A percentile compares a stretch with the other conserved stretches of the same genome.
These are phyloP conservation scores for Poecilobothrus nobilitatus DNA, from an alignment of 2,888 invertebrate genomes.

Conservation along the genomic window DNA sequence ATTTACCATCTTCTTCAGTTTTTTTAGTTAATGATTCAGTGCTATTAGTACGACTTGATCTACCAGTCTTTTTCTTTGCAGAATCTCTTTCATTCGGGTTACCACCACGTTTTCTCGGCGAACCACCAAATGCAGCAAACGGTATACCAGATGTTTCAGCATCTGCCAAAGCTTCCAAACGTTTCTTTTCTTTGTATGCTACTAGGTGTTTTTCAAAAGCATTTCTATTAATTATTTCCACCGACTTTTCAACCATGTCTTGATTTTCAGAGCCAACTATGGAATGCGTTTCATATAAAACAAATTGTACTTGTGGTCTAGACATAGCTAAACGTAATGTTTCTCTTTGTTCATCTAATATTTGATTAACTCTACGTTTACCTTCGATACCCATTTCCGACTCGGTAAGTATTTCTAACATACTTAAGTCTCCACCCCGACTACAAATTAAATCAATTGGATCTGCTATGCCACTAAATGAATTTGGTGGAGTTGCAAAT, in stretches of 20 bases:
- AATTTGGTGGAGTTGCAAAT: slow-evolving; percentile 70
- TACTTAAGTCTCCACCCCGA: slow-evolving; percentile 65
- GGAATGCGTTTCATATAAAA: slow-evolving; percentile 75
- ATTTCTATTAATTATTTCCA: slow-evolving; percentile 61
- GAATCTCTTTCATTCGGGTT: slow-evolving; percentile 15
- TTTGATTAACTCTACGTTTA: slow-evolving; percentile 53
- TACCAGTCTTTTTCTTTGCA: neutral
- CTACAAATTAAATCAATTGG: slow-evolving; percentile 74
- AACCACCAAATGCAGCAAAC: slow-evolving; percentile 30
- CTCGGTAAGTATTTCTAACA: slow-evolving; percentile 66
- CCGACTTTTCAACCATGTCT: slow-evolving; percentile 59
- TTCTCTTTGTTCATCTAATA: slow-evolving; percentile 65
- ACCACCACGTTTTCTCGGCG: slow-evolving; percentile 29
- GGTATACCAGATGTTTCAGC: slow-evolving; percentile 37
- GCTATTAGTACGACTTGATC: slow-evolving; percentile 19
- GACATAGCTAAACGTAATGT: slow-evolving; percentile 67
- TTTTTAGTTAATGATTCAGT: slow-evolving; percentile 16
- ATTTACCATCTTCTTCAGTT: neutral
- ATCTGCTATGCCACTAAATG: slow-evolving; percentile 69
- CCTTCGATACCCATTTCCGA: slow-evolving; percentile 56
- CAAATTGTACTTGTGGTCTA: slow-evolving; percentile 71
- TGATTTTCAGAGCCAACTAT: slow-evolving; percentile 65
- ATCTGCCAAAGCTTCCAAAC: slow-evolving; percentile 36
- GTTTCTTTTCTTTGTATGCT: slow-evolving; percentile 34
- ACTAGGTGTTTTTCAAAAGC: slow-evolving; percentile 60